phyloP scores from a whole-genome alignment of 2,113 vertebrate species.

The human region DNA sequence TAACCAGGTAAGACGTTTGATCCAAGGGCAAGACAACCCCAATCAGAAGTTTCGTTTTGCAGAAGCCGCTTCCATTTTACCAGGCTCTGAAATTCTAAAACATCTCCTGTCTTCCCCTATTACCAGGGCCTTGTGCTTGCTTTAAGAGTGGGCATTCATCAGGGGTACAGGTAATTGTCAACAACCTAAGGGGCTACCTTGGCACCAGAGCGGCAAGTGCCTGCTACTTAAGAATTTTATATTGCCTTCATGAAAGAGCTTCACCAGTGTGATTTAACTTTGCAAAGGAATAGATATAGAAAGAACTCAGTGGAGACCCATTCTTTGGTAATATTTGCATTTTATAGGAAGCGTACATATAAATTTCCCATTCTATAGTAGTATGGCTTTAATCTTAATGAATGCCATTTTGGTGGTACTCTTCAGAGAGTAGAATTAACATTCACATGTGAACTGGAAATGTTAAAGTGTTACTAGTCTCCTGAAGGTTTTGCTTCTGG shows the following conservation, averaged over 20 bases:
- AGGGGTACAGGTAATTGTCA: background rate
- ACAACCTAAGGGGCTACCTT: conserved; percentile 26
- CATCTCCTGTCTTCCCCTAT: background rate
- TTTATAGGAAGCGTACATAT: conserved; percentile 69
- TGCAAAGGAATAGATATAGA: conserved; percentile 48
- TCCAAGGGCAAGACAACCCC: conserved; percentile 23
- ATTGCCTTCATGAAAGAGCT: conserved; percentile 38
- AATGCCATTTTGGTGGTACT: conserved; percentile 62
- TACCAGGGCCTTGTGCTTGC: background rate
- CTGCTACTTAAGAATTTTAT: conserved; percentile 40
- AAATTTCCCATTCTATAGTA: conserved; percentile 70
- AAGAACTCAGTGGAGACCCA: conserved; percentile 65
- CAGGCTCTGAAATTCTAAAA: conserved; percentile 16
- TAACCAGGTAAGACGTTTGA: background rate
- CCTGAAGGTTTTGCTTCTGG: conserved; percentile 60
- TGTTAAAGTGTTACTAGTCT: conserved; percentile 69
- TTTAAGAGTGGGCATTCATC: background rate
- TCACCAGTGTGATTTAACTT: conserved; percentile 63
- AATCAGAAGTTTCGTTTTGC: background rate
- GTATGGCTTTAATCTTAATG: conserved; percentile 73
- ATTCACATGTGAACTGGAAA: conserved; percentile 62
- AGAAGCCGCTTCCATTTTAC: conserved; percentile 5
- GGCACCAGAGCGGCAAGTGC: background rate
- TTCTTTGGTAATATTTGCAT: conserved; percentile 76
- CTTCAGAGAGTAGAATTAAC: conserved; percentile 70